These are phyloP conservation scores for Geotrypetes seraphini DNA, from an alignment of 2,797 vertebrate genomes.

Conservation along the genomic window DNA sequence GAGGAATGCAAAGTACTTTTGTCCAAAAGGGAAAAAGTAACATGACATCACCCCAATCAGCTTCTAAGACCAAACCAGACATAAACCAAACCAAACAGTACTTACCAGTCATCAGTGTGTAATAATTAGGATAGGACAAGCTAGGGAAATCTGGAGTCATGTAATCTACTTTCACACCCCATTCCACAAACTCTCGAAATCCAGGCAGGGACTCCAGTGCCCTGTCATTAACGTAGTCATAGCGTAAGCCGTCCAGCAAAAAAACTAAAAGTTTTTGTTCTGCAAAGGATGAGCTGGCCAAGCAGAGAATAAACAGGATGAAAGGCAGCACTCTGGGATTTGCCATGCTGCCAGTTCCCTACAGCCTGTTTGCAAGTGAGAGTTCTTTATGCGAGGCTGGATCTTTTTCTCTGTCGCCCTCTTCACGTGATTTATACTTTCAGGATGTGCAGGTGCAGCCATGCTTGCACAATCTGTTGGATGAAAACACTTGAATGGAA, in stretches of 20 bases:
- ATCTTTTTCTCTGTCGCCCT: slow-evolving; percentile 14
- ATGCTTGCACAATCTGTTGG: too few relatives aligned
- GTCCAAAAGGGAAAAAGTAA: too few relatives aligned
- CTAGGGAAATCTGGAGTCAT: slow-evolving; percentile 85
- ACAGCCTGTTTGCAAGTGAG: slow-evolving; percentile 5
- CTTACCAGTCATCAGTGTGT: slow-evolving; percentile 86
- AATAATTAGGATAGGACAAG: slow-evolving; percentile 88
- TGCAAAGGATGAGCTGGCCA: slow-evolving; percentile 15
- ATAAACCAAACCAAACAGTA: too few relatives aligned
- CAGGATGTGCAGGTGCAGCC: too few relatives aligned
- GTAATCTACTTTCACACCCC: slow-evolving; percentile 81
- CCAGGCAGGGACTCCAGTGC: slow-evolving; percentile 62
- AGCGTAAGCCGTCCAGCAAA: slow-evolving; percentile 81
- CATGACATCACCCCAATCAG: too few relatives aligned
- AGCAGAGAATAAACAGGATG: slow-evolving; percentile 13
- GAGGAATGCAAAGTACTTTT: too few relatives aligned
- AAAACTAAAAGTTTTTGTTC: slow-evolving; percentile 67
- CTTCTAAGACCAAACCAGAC: too few relatives aligned
- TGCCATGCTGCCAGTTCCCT: slow-evolving; percentile 20
- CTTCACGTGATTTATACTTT: slow-evolving; percentile 15
- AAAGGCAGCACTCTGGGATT: slow-evolving; percentile 14
- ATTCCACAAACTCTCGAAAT: slow-evolving; percentile 62
- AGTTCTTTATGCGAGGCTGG: slow-evolving; percentile 27
- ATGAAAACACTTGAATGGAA: too few relatives aligned
- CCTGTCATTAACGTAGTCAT: slow-evolving; percentile 70